These are phyloP conservation scores for Salvelinus namaycush DNA, from an alignment of 2,113 vertebrate species.

Conservation along the genomic window DNA sequence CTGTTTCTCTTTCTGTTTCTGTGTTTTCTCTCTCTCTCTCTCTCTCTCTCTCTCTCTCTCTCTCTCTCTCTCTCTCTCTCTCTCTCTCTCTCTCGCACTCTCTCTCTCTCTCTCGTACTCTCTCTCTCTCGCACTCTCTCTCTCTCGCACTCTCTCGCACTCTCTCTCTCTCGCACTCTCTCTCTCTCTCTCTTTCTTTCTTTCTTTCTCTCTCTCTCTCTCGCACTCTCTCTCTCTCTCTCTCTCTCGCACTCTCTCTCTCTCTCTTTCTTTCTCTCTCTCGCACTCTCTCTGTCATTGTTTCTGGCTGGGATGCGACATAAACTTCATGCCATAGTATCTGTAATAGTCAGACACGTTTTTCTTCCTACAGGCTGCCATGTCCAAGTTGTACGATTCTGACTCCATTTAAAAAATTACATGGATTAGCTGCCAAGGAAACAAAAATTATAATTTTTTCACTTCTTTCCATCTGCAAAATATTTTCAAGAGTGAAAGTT, in stretches of 20 bases:
- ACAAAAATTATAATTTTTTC: not conserved
- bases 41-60: not conserved
- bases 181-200: too few relatives aligned
- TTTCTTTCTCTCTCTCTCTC: too few relatives aligned
- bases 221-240: not conserved
- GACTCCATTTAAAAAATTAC: not conserved
- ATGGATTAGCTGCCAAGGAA: not conserved
- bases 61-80: not conserved
- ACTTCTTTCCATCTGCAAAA: conserved; percentile 8
- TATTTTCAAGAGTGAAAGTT: conserved; percentile 44
- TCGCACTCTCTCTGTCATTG: not conserved
- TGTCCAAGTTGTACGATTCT: not conserved
- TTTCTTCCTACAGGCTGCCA: not conserved
- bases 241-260: not conserved
- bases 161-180: not conserved
- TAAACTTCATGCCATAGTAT: not conserved
- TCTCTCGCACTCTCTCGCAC: not conserved
- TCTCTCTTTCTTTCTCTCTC: not conserved
- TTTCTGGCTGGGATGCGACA: conserved; percentile 1
- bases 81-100: conserved; percentile 15
- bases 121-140: not conserved
- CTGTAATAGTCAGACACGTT: not conserved
- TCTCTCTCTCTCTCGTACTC: not conserved
- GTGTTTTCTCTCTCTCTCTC: not conserved
- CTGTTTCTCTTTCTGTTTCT: not conserved